Conservation (phyloP, 2,888 invertebrate genomes). For the Allacma fusca region DNA sequence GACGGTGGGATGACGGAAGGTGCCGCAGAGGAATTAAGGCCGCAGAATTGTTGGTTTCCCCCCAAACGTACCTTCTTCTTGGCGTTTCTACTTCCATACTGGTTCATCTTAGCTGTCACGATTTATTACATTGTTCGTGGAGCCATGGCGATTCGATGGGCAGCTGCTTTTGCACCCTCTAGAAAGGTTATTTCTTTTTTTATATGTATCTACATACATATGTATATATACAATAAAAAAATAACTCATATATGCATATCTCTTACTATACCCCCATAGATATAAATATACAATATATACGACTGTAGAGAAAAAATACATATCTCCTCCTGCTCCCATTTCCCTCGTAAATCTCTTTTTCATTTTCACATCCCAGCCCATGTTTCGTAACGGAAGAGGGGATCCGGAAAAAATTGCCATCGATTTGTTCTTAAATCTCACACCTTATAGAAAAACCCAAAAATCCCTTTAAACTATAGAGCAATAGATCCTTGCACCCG, state of each 20-base stretch:
- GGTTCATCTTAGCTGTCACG: slow-evolving; percentile 57
- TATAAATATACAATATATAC: too few species aligned
- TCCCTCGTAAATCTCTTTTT: slow-evolving; percentile 21
- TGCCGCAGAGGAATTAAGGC: slow-evolving; percentile 55
- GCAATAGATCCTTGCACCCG: too few species aligned
- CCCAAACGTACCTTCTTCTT: slow-evolving; percentile 57
- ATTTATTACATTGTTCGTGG: slow-evolving; percentile 59
- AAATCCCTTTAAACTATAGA: too few species aligned
- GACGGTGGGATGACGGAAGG: slow-evolving; percentile 55
- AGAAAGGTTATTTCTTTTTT: slow-evolving; percentile 39
- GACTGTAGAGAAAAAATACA: not conserved
- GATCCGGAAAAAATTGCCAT: too few species aligned
- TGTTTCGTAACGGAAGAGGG: not conserved
- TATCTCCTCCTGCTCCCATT: not conserved
- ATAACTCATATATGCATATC: too few species aligned
- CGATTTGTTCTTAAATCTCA: too few species aligned
- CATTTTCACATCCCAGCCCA: not conserved
- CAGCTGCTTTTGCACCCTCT: slow-evolving; percentile 59
- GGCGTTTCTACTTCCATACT: slow-evolving; percentile 59
- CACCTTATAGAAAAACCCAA: too few species aligned
- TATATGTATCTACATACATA: too few species aligned
- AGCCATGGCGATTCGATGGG: slow-evolving; percentile 59
- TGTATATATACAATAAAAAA: too few species aligned
- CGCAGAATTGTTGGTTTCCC: slow-evolving; percentile 61
- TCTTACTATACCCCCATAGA: too few species aligned